Percentiles rank a stretch among this genome's conserved stretches.
Conservation (phyloP, 2,888 invertebrate species). For the Ophion ventricosus region DNA sequence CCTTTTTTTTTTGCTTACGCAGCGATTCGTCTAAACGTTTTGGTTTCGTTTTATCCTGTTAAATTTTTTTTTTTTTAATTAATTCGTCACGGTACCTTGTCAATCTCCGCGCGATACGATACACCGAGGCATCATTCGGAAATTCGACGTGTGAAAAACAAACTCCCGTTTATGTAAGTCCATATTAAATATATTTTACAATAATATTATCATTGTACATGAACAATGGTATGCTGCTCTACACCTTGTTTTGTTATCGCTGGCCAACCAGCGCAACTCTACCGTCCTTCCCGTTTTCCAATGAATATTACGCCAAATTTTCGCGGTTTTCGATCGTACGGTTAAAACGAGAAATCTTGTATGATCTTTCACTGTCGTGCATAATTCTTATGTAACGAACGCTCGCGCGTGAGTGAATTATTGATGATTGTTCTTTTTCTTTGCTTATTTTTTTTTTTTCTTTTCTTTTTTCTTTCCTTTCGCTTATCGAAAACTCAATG, state of each 20-base stretch:
- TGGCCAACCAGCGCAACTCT: slow-evolving; percentile 75
- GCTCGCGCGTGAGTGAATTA: neutral
- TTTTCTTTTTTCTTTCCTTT: neutral
- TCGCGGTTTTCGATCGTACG: neutral
- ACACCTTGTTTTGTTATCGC: slow-evolving; percentile 75
- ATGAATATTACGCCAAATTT: slow-evolving; percentile 12
- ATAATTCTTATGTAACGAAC: slow-evolving; percentile 10
- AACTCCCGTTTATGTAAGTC: slow-evolving; percentile 76
- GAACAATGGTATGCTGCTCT: slow-evolving; percentile 81
- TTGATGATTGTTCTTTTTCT: neutral
- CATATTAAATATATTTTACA: slow-evolving; percentile 83
- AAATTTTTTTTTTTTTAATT: neutral
- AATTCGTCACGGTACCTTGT: neutral
- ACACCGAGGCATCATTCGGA: slow-evolving; percentile 66
- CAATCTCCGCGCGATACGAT: slow-evolving; percentile 37
- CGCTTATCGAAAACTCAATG: slow-evolving; percentile 11
- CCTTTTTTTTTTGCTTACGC: slow-evolving; percentile 23
- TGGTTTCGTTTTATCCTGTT: neutral
- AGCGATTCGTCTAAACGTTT: slow-evolving; percentile 24
- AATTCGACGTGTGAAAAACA: slow-evolving; percentile 79
- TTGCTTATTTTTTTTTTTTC: neutral
- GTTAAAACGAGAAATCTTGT: neutral
- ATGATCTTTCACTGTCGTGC: neutral
- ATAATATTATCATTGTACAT: slow-evolving; percentile 83
- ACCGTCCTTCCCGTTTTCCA: slow-evolving; percentile 16